Evolutionary conservation across 2,113 vertebrate genomes (phyloP).

Genomic region (Mastomys natalensis): DNA sequence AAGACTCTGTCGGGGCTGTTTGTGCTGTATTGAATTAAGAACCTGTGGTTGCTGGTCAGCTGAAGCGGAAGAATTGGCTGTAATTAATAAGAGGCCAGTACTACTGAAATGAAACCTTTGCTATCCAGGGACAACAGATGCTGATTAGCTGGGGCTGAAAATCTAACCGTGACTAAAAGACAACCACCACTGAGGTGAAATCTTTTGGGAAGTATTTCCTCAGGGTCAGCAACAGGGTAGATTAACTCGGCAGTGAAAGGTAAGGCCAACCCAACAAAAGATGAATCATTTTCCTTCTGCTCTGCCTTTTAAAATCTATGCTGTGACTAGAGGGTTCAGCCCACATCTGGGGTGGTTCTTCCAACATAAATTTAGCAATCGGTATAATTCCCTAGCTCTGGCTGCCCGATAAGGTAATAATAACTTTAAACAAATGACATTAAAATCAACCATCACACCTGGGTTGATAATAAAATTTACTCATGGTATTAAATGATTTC

Average conservation of each 20-base stretch:
- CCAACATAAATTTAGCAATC: not conserved
- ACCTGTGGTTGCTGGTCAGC: not conserved
- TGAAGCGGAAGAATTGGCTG: not conserved
- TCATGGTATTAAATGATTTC: not conserved
- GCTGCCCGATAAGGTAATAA: not conserved
- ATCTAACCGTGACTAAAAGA: not conserved
- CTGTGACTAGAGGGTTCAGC: no score
- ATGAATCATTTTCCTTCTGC: not conserved
- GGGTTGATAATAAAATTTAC: not conserved
- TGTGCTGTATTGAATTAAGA: not conserved
- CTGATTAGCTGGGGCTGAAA: not conserved
- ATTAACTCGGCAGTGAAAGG: not conserved
- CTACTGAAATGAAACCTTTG: not conserved
- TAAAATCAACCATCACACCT: not conserved
- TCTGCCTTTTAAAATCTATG: not conserved
- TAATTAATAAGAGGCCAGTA: no score
- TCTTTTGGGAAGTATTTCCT: not conserved
- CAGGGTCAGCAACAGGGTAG: not conserved
- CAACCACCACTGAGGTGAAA: not conserved
- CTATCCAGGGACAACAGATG: not conserved
- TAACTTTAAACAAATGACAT: not conserved
- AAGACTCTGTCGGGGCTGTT: no score
- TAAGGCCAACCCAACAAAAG: not conserved
- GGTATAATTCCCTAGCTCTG: no score
- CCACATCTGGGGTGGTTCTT: not conserved